Percentiles rank a stretch among this genome's conserved stretches.
Evolutionary conservation across 2,797 vertebrate genomes (phyloP).

Genomic region (Echiichthys vipera): DNA sequence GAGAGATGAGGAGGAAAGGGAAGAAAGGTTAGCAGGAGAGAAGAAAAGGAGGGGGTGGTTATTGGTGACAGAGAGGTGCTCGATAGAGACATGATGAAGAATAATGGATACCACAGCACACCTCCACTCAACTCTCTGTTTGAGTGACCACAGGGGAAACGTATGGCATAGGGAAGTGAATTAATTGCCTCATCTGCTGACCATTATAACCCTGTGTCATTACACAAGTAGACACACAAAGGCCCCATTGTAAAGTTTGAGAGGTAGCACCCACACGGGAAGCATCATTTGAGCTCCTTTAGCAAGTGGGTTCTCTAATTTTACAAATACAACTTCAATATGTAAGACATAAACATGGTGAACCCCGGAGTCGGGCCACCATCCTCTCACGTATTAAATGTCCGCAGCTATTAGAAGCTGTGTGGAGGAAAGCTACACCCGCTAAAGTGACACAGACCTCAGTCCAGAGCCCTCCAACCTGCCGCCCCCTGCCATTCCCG

Average conservation of each 20-base stretch:
- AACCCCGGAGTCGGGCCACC: too few species aligned
- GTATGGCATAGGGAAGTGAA: slow-evolving; percentile 10
- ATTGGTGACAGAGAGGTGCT: slow-evolving; percentile 11
- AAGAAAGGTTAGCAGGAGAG: slow-evolving; percentile 5
- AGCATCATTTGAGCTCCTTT: background rate
- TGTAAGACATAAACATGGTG: too few species aligned
- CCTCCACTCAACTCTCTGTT: background rate
- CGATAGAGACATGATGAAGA: background rate
- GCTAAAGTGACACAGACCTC: background rate
- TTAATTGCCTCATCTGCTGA: slow-evolving; percentile 1
- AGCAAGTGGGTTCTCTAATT: background rate
- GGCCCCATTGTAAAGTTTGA: slow-evolving; percentile 8
- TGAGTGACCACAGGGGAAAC: slow-evolving; percentile 1
- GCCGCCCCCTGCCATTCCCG: too few species aligned
- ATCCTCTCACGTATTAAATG: background rate
- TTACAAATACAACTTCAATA: background rate
- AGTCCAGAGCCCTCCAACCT: too few species aligned
- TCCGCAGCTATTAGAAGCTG: background rate
- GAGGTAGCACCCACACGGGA: slow-evolving; percentile 1
- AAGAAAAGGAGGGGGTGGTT: background rate
- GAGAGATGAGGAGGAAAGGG: background rate
- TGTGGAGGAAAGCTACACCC: too few species aligned
- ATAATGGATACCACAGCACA: background rate
- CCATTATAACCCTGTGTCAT: background rate
- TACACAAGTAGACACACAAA: slow-evolving; percentile 12